These are phyloP conservation scores for Mugil cephalus DNA, from an alignment of 2,113 vertebrate species.

Conservation along the genomic window DNA sequence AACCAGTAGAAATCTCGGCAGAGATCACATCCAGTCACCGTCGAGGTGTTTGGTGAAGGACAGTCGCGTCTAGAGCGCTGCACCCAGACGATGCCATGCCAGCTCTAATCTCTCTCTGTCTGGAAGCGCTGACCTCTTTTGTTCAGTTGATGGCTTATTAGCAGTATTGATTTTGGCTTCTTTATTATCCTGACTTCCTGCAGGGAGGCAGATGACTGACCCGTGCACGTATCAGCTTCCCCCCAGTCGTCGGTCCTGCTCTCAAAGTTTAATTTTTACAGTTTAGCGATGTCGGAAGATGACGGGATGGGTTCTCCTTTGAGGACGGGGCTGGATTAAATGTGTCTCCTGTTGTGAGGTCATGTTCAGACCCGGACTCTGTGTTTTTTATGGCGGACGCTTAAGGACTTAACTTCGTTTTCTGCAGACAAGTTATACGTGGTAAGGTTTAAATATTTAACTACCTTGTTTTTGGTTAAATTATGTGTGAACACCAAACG, in stretches of 20 bases:
- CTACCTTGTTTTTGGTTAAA: not conserved
- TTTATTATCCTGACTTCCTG: constrained; percentile 66
- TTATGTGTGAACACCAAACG: not conserved
- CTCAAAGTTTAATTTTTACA: not conserved
- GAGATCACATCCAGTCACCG: not conserved
- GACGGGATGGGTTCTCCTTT: not conserved
- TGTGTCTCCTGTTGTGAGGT: not conserved
- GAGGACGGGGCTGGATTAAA: constrained; percentile 21
- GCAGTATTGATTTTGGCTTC: constrained; percentile 76
- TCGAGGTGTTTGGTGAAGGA: constrained; percentile 2
- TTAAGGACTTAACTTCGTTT: too few species aligned
- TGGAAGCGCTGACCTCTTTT: constrained; percentile 79
- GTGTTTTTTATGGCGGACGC: too few species aligned
- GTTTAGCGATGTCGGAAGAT: not conserved
- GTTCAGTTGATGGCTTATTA: constrained; percentile 72
- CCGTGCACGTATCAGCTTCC: constrained; percentile 64
- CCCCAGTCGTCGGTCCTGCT: not conserved
- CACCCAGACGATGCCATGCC: constrained; percentile 45
- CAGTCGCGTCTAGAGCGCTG: not conserved
- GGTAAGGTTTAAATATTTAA: not conserved
- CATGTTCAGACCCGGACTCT: constrained; percentile 2
- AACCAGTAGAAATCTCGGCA: too few species aligned
- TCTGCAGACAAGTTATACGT: constrained; percentile 50
- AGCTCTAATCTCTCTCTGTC: constrained; percentile 67
- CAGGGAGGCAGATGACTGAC: constrained; percentile 65